Evolutionary conservation across 2,888 invertebrate species (phyloP).

Genomic region (Julus scanicus): DNA sequence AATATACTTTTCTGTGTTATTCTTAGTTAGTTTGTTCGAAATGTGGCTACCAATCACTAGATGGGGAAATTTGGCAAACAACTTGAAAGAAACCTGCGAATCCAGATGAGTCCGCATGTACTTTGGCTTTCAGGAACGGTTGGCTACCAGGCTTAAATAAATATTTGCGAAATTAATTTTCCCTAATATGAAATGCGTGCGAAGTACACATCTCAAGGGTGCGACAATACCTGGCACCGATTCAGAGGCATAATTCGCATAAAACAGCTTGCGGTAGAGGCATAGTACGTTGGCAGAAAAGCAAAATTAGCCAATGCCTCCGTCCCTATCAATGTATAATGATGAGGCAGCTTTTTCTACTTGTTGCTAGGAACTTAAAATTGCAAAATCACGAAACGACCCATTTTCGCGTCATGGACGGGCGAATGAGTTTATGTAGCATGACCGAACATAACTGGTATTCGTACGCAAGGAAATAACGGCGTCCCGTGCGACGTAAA

Average conservation of each 20-base stretch:
- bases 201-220: not conserved
- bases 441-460: too few relatives aligned
- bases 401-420: conserved; percentile 11
- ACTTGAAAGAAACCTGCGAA: too few relatives aligned
- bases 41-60: too few relatives aligned
- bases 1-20: too few relatives aligned
- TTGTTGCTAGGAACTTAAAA: conserved; percentile 19
- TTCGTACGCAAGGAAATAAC: too few relatives aligned
- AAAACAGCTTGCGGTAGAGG: not conserved
- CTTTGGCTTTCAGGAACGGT: not conserved
- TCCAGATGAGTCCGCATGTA: too few relatives aligned
- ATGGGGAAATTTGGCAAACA: not conserved
- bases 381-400: conserved; percentile 17
- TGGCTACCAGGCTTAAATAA: not conserved
- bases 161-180: not conserved
- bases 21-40: too few relatives aligned
- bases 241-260: not conserved
- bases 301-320: not conserved
- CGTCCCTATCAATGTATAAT: not conserved
- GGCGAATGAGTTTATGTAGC: not conserved
- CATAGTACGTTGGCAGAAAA: not conserved
- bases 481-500: not conserved
- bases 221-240: not conserved
- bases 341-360: conserved; percentile 21
- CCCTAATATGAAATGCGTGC: not conserved